Percentiles rank a stretch among this genome's conserved stretches.
These are phyloP conservation scores for Lasioglossum lativentre DNA, from an alignment of 2,888 invertebrate genomes.

Conservation along the genomic window DNA sequence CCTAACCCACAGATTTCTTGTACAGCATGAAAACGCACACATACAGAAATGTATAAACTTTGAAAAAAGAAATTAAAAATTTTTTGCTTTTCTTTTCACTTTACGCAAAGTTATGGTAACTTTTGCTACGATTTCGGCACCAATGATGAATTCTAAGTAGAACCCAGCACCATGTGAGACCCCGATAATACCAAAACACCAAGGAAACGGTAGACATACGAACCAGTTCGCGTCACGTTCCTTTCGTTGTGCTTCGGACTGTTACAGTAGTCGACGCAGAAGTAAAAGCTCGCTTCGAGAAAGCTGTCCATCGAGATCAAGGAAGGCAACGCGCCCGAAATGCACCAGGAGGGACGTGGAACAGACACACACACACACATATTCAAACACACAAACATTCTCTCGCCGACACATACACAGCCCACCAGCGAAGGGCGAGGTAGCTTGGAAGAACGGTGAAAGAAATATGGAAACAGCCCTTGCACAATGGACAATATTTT, in stretches of 20 bases:
- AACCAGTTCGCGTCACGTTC: slow-evolving; percentile 45
- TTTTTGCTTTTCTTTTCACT: neutral
- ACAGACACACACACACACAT: neutral
- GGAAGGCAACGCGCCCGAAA: slow-evolving; percentile 32
- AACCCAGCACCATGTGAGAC: neutral
- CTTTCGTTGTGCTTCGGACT: slow-evolving; percentile 61
- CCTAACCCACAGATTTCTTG: no score
- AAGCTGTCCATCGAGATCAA: slow-evolving; percentile 39
- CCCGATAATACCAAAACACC: neutral
- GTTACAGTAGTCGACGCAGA: slow-evolving; percentile 67
- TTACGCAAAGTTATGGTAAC: neutral
- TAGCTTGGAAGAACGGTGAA: neutral
- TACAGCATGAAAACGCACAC: no score
- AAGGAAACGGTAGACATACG: neutral
- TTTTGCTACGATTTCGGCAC: neutral
- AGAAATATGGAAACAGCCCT: slow-evolving; percentile 19
- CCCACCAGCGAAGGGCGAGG: neutral
- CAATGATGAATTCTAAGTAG: neutral
- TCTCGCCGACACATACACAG: neutral
- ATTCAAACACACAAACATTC: neutral
- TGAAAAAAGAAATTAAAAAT: neutral
- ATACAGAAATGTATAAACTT: neutral
- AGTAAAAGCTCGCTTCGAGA: slow-evolving; percentile 53
- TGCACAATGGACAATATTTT: slow-evolving; percentile 21
- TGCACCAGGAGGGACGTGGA: slow-evolving; percentile 29